These are phyloP conservation scores for Orbicella faveolata DNA, from an alignment of 64 coral and sea anemone species.

Conservation along the genomic window DNA sequence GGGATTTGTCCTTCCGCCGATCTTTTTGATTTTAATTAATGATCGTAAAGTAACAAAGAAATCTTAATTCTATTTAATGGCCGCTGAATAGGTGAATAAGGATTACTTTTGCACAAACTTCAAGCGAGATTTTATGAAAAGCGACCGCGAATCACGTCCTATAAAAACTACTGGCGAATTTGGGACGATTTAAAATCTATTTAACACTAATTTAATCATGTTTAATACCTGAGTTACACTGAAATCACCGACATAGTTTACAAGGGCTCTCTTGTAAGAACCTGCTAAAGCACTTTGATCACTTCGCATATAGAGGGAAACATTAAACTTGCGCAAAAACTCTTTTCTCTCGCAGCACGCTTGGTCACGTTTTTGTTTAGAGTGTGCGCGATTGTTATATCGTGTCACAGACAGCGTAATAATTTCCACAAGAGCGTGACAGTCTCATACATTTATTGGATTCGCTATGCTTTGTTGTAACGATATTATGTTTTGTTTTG, in stretches of 20 bases:
- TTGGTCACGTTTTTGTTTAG: not conserved
- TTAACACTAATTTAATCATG: no score
- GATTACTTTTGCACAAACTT: not conserved
- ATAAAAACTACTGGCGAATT: not conserved
- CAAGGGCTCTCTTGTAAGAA: no score
- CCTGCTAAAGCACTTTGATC: no score
- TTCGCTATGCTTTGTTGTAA: slow-evolving; percentile 17
- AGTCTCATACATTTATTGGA: not conserved
- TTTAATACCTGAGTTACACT: no score
- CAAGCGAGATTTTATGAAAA: not conserved
- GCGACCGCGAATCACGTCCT: not conserved
- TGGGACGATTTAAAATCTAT: not conserved
- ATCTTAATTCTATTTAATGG: not conserved
- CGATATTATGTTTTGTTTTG: slow-evolving; percentile 47
- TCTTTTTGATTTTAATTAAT: not conserved
- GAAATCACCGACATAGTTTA: no score
- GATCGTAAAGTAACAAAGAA: not conserved
- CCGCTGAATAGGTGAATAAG: not conserved
- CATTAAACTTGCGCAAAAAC: no score
- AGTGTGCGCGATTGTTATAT: not conserved
- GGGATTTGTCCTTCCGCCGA: not conserved
- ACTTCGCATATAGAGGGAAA: no score
- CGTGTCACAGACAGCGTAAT: not conserved
- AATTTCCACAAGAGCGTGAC: not conserved
- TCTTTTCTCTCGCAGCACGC: no score